Conservation (phyloP, 2,797 vertebrate species). For the Zenarchopterus dispar region DNA sequence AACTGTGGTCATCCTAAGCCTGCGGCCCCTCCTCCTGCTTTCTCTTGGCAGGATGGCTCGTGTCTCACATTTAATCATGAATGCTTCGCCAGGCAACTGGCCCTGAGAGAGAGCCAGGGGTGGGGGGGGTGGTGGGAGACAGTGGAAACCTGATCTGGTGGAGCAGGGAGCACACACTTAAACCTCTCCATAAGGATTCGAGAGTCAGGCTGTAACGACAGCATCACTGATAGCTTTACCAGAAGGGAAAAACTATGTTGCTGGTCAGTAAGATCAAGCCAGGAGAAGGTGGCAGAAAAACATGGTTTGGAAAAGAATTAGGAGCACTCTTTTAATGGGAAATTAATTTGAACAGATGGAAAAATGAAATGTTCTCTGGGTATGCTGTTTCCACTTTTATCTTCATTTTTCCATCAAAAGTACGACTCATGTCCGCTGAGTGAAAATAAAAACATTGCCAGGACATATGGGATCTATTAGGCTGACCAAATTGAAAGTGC, state of each 20-base stretch:
- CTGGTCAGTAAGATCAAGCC: constrained; percentile 22
- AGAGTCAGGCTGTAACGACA: constrained; percentile 12
- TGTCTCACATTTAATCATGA: constrained; percentile 83
- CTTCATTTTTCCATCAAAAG: constrained; percentile 28
- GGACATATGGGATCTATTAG: constrained; percentile 68
- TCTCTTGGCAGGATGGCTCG: constrained; percentile 80
- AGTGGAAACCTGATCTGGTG: constrained; percentile 68
- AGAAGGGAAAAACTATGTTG: constrained; percentile 12
- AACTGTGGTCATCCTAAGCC: constrained; percentile 74
- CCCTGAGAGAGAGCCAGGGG: constrained; percentile 64
- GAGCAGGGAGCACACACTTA: constrained; percentile 60
- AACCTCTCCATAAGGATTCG: constrained; percentile 57
- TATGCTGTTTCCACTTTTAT: constrained; percentile 24
- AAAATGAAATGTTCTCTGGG: constrained; percentile 41
- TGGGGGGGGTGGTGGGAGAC: constrained; percentile 16
- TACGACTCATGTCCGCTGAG: constrained; percentile 51
- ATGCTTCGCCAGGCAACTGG: constrained; percentile 79
- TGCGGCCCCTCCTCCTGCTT: constrained; percentile 68
- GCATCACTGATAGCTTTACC: not conserved
- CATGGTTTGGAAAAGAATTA: constrained; percentile 16
- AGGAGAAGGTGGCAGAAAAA: constrained; percentile 24
- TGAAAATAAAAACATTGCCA: constrained; percentile 66
- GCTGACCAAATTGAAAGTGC: constrained; percentile 54
- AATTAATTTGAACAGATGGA: constrained; percentile 63
- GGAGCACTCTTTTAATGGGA: constrained; percentile 41